Conservation (phyloP, 2,113 vertebrate genomes). For the Mesembrinibis cayennensis region DNA sequence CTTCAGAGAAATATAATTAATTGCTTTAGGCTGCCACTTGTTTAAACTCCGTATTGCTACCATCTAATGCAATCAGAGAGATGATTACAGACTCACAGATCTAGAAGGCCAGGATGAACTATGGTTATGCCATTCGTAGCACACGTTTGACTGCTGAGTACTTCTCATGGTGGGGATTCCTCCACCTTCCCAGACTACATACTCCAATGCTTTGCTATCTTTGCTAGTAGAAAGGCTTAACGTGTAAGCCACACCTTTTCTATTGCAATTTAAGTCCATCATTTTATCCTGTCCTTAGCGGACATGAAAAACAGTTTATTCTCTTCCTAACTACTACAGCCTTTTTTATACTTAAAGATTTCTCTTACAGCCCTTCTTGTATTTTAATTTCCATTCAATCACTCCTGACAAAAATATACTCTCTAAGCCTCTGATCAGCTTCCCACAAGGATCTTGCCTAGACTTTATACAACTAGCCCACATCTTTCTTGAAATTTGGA, state of each 20-base stretch:
- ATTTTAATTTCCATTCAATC: neutral
- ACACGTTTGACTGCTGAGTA: neutral
- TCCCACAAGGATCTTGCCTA: neutral
- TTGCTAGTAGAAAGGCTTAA: neutral
- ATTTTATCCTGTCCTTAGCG: neutral
- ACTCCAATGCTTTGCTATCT: neutral
- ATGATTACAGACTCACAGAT: neutral
- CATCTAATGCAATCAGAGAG: neutral
- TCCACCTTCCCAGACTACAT: neutral
- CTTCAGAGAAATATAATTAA: neutral
- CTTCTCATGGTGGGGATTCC: neutral
- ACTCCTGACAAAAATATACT: neutral
- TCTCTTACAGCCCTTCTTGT: neutral
- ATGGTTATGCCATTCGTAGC: neutral
- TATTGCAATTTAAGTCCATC: neutral
- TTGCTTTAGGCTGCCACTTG: neutral
- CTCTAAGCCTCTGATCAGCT: neutral
- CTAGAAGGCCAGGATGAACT: neutral
- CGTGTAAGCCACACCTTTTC: neutral
- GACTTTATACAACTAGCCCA: neutral
- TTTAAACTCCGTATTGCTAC: neutral
- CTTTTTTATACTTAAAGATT: neutral
- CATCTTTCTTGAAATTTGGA: neutral
- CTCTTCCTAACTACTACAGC: neutral
- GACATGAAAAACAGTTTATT: neutral